Base-by-base conservation (phyloP, 2,797 vertebrate genomes). In the Molossus alvarezi region DNA sequence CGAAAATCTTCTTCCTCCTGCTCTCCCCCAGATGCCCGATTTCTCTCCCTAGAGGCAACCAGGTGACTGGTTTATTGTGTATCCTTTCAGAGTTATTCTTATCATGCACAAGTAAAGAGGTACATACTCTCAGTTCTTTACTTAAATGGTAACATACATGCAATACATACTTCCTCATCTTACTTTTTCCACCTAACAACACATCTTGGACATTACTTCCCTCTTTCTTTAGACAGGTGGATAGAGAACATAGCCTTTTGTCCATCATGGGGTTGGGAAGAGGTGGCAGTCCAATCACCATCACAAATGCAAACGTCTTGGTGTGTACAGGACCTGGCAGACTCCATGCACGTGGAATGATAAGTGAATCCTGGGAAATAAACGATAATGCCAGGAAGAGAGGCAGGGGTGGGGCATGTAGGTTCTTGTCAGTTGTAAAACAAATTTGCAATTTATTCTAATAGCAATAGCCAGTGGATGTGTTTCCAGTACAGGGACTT, bases 401-500 rank as follows among this genome's bases (percentile, higher is more conserved):
- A 87, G 65, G 65, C 67, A 65, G 72, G 55, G 62, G 41, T 53
- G 27, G 65, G 84, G 90, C 86, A 1, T 25, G 91, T 71, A 80
- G 29, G 41, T 18, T 80, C 96, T 89, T 76, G 91, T 80, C 20
- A 5, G 25, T 33, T 6, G 8, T 77, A 51, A 72, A 65, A 62
- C 81, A 60, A 53, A 57, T 53, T 58, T 83, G 83, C 45, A 6
- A 14, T 91, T 91, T 71, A 58, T 73, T 53, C 89, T 79, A 87
- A 55, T 3, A 91, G 89, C 53, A 37, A 18, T 45, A 58, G 75
- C 94, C 94, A 76, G 75, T 72, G 77, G 79, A 85, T 29, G 79
- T 83, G 95, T 76, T 91, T 86, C 45, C 11, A 79, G 41, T 29
- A 23, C 48, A 53, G 60, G 23, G 65, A 58, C 80, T 53, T n/a